Percentiles rank a stretch among this genome's conserved stretches.
These are phyloP conservation scores for Monoplex corrugatus DNA, from an alignment of 2,888 invertebrate genomes.

Conservation along the genomic window DNA sequence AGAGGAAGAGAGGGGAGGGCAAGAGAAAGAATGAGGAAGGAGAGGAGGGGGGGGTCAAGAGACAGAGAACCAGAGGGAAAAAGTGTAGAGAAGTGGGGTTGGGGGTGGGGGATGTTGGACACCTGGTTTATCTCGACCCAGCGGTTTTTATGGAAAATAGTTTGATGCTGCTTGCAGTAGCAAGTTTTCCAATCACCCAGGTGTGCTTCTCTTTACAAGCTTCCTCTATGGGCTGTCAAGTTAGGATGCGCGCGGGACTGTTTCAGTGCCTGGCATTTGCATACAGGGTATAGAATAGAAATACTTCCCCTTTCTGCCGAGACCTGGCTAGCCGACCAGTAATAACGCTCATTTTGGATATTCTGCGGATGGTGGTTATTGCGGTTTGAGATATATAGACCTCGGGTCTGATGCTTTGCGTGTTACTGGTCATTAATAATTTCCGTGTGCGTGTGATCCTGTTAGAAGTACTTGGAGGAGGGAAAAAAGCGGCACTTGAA, in stretches of 20 bases:
- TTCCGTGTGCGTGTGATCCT: too few relatives aligned
- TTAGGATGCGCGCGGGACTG: too few relatives aligned
- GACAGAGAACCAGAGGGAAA: too few relatives aligned
- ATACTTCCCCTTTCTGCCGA: too few relatives aligned
- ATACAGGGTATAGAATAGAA: background rate
- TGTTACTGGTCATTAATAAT: too few relatives aligned
- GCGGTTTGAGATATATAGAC: background rate
- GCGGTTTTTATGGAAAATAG: background rate
- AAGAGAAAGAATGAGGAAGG: background rate
- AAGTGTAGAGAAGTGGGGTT: too few relatives aligned
- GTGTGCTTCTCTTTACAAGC: background rate
- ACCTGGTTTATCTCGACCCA: constrained; percentile 12
- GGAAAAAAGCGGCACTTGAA: too few relatives aligned
- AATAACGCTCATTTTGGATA: background rate
- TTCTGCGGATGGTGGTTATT: background rate
- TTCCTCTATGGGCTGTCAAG: too few relatives aligned
- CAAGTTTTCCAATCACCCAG: constrained; percentile 40
- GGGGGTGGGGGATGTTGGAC: too few relatives aligned
- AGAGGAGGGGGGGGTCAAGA: background rate
- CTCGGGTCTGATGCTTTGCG: background rate
- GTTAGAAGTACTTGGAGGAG: too few relatives aligned
- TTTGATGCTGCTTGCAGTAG: constrained; percentile 8
- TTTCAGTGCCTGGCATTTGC: background rate
- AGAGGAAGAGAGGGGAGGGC: background rate
- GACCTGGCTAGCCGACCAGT: background rate